Conservation (phyloP, 1,140 invertebrate genomes). For the Brachionus sp. region DNA sequence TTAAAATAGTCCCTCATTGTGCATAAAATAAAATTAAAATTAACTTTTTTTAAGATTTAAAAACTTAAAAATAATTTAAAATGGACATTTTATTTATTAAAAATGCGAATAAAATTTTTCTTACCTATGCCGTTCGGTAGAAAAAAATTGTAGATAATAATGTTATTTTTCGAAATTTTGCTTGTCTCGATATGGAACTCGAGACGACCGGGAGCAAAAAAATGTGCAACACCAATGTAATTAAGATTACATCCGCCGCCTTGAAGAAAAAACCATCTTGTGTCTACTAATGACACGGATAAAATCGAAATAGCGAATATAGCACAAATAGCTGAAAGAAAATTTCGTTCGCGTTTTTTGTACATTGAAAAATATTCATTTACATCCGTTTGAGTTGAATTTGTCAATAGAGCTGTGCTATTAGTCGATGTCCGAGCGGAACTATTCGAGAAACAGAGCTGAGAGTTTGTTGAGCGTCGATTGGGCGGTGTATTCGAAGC, state of each 20-base stretch:
- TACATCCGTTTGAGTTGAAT: not conserved
- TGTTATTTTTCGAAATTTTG: slow-evolving; percentile 28
- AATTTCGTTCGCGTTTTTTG: slow-evolving; percentile 45
- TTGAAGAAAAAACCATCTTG: slow-evolving; percentile 39
- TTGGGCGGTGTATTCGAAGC: not conserved
- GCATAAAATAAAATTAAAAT: too few species aligned
- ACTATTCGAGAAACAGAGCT: not conserved
- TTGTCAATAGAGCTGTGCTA: not conserved
- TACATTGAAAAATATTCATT: not conserved
- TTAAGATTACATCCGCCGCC: slow-evolving; percentile 44
- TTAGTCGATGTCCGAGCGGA: not conserved
- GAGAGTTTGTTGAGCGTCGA: not conserved
- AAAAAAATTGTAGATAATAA: slow-evolving; percentile 38
- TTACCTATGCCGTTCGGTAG: slow-evolving; percentile 40
- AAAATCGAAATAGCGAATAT: slow-evolving; percentile 18
- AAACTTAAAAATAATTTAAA: not conserved
- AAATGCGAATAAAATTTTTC: not conserved
- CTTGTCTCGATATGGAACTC: slow-evolving; percentile 22
- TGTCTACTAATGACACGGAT: slow-evolving; percentile 18
- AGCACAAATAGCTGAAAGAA: slow-evolving; percentile 26
- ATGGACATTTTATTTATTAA: not conserved
- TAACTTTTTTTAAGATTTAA: too few species aligned
- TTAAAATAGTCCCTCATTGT: too few species aligned
- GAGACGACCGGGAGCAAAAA: slow-evolving; percentile 45
- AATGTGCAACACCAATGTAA: slow-evolving; percentile 38